A percentile compares a stretch with the other conserved stretches of the same genome.
Conservation (phyloP, 2,113 vertebrate genomes). For the Falco punctatus region DNA sequence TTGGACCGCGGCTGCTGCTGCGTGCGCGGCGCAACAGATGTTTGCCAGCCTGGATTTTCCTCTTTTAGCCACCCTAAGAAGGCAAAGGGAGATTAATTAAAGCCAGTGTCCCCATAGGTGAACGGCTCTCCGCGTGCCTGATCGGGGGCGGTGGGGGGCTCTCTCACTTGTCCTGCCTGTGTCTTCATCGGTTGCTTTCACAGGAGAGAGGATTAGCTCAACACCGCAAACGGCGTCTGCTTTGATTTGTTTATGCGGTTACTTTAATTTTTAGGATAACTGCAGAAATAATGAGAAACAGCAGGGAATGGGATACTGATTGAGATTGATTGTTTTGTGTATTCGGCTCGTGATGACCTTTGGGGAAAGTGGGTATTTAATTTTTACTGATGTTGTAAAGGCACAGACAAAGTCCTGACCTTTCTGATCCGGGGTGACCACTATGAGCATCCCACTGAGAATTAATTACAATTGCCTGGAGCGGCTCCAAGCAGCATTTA, state of each 20-base stretch:
- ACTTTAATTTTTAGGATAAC: constrained; percentile 37
- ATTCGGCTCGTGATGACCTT: constrained; percentile 37
- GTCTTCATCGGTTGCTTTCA: background rate
- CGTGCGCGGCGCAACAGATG: constrained; percentile 21
- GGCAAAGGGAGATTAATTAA: constrained; percentile 44
- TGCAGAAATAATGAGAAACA: constrained; percentile 45
- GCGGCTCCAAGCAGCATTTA: constrained; percentile 42
- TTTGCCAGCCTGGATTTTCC: constrained; percentile 2
- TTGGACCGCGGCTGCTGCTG: background rate
- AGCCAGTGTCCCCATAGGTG: background rate
- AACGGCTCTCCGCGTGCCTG: background rate
- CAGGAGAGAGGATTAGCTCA: background rate
- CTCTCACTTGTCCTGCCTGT: background rate
- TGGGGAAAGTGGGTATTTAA: constrained; percentile 50
- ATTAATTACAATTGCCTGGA: constrained; percentile 66
- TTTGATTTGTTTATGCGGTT: constrained; percentile 8
- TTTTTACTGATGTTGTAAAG: constrained; percentile 67
- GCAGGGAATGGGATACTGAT: background rate
- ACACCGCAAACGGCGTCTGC: background rate
- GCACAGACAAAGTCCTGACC: constrained; percentile 59
- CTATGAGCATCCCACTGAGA: constrained; percentile 60
- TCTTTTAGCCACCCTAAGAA: constrained; percentile 35
- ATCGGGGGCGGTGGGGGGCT: background rate
- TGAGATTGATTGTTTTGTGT: constrained; percentile 12
- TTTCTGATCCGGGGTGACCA: constrained; percentile 49